Evolutionary conservation across 2,888 invertebrate genomes (phyloP), one percentile per base, ranked within the genome.

Genomic region (Noctua comes): DNA sequence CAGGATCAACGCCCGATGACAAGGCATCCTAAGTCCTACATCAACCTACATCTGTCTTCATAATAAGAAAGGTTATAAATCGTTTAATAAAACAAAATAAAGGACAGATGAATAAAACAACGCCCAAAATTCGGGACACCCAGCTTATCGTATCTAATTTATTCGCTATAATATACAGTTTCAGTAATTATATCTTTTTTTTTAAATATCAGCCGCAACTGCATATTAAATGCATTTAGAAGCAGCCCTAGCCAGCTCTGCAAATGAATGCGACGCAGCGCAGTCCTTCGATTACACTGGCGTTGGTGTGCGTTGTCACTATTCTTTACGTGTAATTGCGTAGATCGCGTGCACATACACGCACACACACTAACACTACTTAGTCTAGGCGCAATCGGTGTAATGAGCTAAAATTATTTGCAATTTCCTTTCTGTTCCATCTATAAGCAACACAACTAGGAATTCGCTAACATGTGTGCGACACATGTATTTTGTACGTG

Each of bases 341-440:
- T 92, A 92, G 91, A 91, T 90, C 85, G 79, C 81, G 81, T 89
- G 81, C 88, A 81, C 68, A 80, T 80, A 89, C 85, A 88, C 59
- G 87, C 75, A 73, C 88, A 78, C 87, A 91, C 91, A 90, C 81
- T 59, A 24, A 54, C 80, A 82, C 78, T 82, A 51, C 70, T 43
- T 71, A 77, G 86, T 87, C 89, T 93, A 91, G 91, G 90, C 90
- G 88, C 89, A 91, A 90, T 91, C 82, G 88, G 80, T 88, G 85
- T 90, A 91, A 91, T 90, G 87, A 90, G 90, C 90, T 94, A 91
- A 93, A 93, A 93, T 93, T 93, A 92, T 94, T 91, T 89, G 91
- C 91, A 92, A 93, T 94, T 94, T 94, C 92, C 94, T 93, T 92
- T 93, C 90, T 84, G 88, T 88, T 87, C 84, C 88, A 89, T 85